Evolutionary conservation across 2,888 invertebrate species (phyloP).

Genomic region (Lysandra bellargus): DNA sequence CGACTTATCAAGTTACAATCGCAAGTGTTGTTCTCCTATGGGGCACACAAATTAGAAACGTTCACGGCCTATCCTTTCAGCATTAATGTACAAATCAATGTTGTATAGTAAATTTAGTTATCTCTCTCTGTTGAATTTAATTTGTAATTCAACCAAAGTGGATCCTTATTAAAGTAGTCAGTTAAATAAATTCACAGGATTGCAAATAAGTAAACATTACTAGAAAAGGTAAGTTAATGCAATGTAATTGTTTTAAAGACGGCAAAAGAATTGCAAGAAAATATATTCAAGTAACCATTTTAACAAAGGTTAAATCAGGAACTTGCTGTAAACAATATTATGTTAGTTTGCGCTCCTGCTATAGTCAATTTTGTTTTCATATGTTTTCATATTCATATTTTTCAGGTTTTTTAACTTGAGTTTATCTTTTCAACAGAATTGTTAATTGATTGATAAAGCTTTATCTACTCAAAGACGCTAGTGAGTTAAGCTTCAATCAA

Average conservation of each 20-base stretch:
- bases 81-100: background rate
- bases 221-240: background rate
- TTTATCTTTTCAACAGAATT: too few relatives aligned
- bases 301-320: background rate
- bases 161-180: background rate
- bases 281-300: background rate
- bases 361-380: too few relatives aligned
- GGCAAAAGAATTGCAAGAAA: background rate
- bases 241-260: background rate
- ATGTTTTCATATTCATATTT: too few relatives aligned
- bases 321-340: too few relatives aligned
- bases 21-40: background rate
- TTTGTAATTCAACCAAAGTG: background rate
- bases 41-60: background rate
- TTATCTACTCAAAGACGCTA: too few relatives aligned
- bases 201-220: background rate
- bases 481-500: too few relatives aligned
- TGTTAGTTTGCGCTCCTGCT: too few relatives aligned
- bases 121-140: slow-evolving; percentile 14
- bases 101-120: background rate
- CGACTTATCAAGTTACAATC: background rate
- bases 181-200: background rate
- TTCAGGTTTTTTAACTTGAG: too few relatives aligned
- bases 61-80: background rate
- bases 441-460: too few relatives aligned